Conservation (phyloP, 2,113 vertebrate genomes). For the Sceloporus undulatus region DNA sequence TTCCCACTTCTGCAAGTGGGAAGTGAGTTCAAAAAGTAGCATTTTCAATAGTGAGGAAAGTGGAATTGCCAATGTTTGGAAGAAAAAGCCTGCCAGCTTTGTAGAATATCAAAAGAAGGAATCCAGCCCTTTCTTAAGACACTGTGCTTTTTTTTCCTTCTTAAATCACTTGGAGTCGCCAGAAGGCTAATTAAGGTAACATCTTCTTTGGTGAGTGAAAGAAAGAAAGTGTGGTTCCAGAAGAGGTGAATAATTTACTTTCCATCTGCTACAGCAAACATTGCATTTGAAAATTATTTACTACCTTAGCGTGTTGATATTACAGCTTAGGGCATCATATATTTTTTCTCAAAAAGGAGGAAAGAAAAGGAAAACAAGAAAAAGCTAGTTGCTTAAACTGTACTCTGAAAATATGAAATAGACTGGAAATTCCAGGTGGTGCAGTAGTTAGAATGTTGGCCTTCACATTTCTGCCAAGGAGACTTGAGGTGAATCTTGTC, state of each 20-base stretch:
- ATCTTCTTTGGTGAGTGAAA: not conserved
- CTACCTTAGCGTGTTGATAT: not conserved
- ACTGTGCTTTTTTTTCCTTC: too few species aligned
- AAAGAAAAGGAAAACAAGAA: constrained; percentile 1
- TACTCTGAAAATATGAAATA: not conserved
- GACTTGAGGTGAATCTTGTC: too few species aligned
- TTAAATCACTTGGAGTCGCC: not conserved
- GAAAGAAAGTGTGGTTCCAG: constrained; percentile 8
- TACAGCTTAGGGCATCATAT: not conserved
- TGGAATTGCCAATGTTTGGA: not conserved
- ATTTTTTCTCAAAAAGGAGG: not conserved
- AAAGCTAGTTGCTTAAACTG: not conserved
- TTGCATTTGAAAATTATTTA: constrained; percentile 23
- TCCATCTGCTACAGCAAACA: constrained; percentile 33
- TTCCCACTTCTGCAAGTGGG: not conserved
- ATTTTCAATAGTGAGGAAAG: not conserved
- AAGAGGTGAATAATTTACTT: constrained; percentile 27
- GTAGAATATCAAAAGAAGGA: not conserved
- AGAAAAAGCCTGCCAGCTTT: not conserved
- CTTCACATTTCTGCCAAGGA: not conserved
- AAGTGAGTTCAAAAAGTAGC: not conserved
- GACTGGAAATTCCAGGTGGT: not conserved
- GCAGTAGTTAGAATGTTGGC: not conserved
- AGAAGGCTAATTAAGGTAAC: constrained; percentile 1
- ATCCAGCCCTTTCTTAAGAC: too few species aligned